Conservation (phyloP, 1,140 invertebrate genomes). For the Eubasilissa regina region DNA sequence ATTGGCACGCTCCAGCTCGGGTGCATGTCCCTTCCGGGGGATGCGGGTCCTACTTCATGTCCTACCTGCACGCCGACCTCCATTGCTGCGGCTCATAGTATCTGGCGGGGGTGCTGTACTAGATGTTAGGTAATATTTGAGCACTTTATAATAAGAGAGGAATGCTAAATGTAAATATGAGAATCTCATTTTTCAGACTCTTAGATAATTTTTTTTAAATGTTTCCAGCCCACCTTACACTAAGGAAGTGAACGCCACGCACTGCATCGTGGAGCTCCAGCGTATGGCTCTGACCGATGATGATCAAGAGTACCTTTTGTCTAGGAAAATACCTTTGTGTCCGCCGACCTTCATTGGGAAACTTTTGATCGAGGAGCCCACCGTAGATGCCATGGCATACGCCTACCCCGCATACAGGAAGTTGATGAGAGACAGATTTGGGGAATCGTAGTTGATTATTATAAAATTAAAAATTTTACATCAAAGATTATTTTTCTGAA, state of each 20-base stretch:
- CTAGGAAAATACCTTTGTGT: slow-evolving; percentile 64
- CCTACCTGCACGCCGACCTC: slow-evolving; percentile 74
- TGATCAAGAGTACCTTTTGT: slow-evolving; percentile 64
- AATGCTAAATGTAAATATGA: not conserved
- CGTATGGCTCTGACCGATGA: slow-evolving; percentile 63
- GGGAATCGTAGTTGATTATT: not conserved
- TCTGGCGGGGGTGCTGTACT: slow-evolving; percentile 82
- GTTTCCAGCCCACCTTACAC: slow-evolving; percentile 66
- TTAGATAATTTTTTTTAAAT: not conserved
- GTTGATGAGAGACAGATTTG: slow-evolving; percentile 16
- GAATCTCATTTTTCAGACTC: not conserved
- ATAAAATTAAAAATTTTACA: not conserved
- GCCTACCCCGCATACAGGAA: slow-evolving; percentile 64
- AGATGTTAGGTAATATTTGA: slow-evolving; percentile 63
- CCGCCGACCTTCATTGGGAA: slow-evolving; percentile 66
- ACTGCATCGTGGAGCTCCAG: slow-evolving; percentile 68
- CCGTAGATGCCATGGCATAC: slow-evolving; percentile 60
- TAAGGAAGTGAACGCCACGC: slow-evolving; percentile 63
- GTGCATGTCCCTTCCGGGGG: slow-evolving; percentile 76
- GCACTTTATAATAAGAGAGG: not conserved
- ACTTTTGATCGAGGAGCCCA: slow-evolving; percentile 65
- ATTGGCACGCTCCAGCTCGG: slow-evolving; percentile 60
- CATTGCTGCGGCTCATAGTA: slow-evolving; percentile 79
- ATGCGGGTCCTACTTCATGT: slow-evolving; percentile 82
- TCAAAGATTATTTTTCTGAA: not conserved